Conservation (phyloP, 2,888 invertebrate species). For the Campaea margaritaria region DNA sequence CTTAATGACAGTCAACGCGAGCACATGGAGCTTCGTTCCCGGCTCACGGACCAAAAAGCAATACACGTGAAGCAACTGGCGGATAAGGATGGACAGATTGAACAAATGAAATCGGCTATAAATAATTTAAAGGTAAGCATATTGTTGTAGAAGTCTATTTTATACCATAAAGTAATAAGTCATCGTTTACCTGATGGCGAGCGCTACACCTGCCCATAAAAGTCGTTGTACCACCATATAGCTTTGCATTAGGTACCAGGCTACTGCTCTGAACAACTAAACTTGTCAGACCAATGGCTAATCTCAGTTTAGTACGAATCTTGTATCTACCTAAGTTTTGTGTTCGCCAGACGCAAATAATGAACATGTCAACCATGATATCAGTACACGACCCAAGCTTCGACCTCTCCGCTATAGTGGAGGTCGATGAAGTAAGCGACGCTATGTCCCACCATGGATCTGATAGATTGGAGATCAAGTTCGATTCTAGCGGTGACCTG, state of each 20-base stretch:
- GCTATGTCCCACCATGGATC: slow-evolving; percentile 65
- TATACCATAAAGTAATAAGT: background rate
- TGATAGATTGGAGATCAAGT: slow-evolving; percentile 73
- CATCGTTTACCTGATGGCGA: no score
- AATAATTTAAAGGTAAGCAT: slow-evolving; percentile 69
- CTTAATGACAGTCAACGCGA: slow-evolving; percentile 82
- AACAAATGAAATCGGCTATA: slow-evolving; percentile 72
- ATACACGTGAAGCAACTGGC: slow-evolving; percentile 68
- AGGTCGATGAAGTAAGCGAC: slow-evolving; percentile 76
- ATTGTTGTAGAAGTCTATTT: no score
- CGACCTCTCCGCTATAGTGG: slow-evolving; percentile 79
- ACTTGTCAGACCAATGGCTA: no score
- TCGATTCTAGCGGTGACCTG: slow-evolving; percentile 69
- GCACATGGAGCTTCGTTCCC: slow-evolving; percentile 78
- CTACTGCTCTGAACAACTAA: no score
- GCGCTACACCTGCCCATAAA: no score
- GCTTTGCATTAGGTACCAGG: no score
- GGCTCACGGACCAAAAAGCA: slow-evolving; percentile 77
- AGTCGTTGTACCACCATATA: no score
- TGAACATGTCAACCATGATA: slow-evolving; percentile 79
- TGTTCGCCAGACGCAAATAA: slow-evolving; percentile 67
- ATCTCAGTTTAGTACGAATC: no score
- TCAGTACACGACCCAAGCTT: slow-evolving; percentile 78
- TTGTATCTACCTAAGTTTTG: no score
- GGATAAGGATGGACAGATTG: slow-evolving; percentile 77